Conservation (phyloP, 1,140 invertebrate genomes). For the Sesamia nonagrioides region DNA sequence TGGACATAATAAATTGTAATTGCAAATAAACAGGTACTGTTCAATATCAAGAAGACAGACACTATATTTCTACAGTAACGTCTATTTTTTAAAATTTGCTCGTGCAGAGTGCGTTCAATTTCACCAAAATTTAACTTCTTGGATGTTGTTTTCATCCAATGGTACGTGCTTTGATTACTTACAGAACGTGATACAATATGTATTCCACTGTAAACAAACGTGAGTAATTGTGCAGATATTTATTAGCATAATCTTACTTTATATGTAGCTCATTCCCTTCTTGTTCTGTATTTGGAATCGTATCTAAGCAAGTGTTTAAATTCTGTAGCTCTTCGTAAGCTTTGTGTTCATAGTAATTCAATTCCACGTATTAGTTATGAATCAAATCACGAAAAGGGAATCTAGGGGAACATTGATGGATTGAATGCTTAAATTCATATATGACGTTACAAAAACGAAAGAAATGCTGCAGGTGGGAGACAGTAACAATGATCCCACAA, state of each 20-base stretch:
- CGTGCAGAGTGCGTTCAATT: conserved; percentile 23
- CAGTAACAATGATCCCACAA: conserved; percentile 39
- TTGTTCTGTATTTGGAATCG: conserved; percentile 50
- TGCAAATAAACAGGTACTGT: conserved; percentile 29
- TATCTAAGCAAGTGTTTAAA: conserved; percentile 53
- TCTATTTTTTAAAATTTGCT: conserved; percentile 19
- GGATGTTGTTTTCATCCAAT: conserved; percentile 52
- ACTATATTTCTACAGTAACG: conserved; percentile 20
- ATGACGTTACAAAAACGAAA: not conserved
- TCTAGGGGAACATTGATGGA: not conserved
- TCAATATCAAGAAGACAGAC: conserved; percentile 12
- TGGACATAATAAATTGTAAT: conserved; percentile 43
- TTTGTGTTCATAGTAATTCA: conserved; percentile 46
- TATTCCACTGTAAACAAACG: conserved; percentile 55
- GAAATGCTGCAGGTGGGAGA: conserved; percentile 11
- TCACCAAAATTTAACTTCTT: conserved; percentile 37
- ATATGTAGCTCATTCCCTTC: conserved; percentile 51
- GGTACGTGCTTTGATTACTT: conserved; percentile 52
- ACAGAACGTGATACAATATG: conserved; percentile 52
- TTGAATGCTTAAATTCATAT: conserved; percentile 1
- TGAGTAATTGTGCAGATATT: conserved; percentile 57
- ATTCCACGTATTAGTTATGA: conserved; percentile 6
- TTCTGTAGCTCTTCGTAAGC: conserved; percentile 55
- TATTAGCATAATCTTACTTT: conserved; percentile 49
- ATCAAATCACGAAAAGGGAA: not conserved